Evolutionary conservation across 2,113 vertebrate genomes (phyloP).

Genomic region (Empidonax traillii): DNA sequence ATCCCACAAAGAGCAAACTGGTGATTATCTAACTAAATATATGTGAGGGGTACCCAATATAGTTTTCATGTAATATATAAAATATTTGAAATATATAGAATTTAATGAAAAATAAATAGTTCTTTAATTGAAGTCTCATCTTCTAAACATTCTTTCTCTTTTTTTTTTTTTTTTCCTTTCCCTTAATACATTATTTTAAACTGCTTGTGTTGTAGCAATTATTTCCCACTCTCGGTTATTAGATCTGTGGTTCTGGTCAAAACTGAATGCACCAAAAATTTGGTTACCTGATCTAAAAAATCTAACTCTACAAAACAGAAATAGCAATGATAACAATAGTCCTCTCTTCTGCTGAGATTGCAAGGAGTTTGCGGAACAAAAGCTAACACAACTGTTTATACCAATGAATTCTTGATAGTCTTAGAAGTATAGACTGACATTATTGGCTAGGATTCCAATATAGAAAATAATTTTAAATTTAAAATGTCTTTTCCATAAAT

Average conservation of each 20-base stretch:
- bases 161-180: neutral
- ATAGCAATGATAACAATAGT: neutral
- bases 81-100: neutral
- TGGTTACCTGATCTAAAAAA: neutral
- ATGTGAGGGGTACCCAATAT: neutral
- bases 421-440: neutral
- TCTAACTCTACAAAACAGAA: neutral
- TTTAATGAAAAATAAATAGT: neutral
- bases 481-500: neutral
- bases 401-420: neutral
- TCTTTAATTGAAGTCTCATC: neutral
- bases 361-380: neutral
- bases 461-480: neutral
- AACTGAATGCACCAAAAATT: neutral
- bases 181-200: neutral
- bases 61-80: neutral
- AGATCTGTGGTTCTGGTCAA: neutral
- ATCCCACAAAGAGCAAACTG: neutral
- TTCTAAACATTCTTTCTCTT: neutral
- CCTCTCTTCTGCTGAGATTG: neutral
- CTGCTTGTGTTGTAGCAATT: fast-evolving
- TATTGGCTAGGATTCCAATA: neutral
- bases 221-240: neutral
- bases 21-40: neutral
- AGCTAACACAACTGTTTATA: neutral